Conservation (phyloP, 2,113 vertebrate genomes). For the Mustela lutreola region DNA sequence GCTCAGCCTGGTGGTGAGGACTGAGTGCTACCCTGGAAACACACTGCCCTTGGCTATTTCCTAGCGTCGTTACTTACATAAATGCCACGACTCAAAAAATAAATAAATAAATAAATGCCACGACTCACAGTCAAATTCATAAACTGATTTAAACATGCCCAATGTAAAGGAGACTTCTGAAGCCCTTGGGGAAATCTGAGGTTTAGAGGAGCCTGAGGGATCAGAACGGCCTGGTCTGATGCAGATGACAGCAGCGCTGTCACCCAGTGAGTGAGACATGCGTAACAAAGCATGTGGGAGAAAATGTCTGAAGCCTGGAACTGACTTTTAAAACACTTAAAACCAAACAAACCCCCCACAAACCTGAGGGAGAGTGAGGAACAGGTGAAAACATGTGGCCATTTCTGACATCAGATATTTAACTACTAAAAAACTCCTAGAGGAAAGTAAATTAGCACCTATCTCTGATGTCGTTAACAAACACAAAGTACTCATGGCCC, state of each 20-base stretch:
- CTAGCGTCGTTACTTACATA: neutral
- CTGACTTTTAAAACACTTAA: neutral
- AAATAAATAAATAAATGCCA: neutral
- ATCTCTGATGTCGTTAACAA: neutral
- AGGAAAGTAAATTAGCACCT: neutral
- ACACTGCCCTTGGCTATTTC: neutral
- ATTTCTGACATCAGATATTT: neutral
- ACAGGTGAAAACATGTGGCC: neutral
- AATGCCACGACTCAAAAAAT: neutral
- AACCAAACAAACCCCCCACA: neutral
- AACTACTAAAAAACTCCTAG: neutral
- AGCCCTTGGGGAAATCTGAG: neutral
- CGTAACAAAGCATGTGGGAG: neutral
- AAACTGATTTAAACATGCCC: neutral
- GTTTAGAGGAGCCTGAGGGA: neutral
- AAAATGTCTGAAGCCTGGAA: neutral
- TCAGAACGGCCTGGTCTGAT: too few species aligned
- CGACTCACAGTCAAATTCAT: neutral
- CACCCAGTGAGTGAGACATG: neutral
- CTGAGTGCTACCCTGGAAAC: too few species aligned
- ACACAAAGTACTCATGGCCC: neutral
- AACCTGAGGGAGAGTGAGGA: neutral
- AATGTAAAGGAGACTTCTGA: neutral
- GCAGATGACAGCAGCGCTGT: neutral
- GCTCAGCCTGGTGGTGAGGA: too few species aligned